A percentile compares a stretch with the other conserved stretches of the same genome.
Conservation (phyloP, 2,113 vertebrate genomes). For the Dermatemys mawii region DNA sequence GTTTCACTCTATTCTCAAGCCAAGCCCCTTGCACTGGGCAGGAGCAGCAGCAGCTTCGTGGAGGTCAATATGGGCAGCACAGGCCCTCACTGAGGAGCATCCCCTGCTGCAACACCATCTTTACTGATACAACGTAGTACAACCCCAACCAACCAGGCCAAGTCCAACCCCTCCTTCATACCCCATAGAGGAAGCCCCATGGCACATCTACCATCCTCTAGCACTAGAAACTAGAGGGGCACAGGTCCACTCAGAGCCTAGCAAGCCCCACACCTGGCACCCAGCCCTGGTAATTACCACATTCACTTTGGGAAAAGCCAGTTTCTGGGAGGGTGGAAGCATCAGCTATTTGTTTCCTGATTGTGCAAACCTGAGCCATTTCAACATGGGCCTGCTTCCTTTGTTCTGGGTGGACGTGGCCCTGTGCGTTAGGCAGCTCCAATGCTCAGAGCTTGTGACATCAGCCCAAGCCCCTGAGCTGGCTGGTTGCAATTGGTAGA, state of each 20-base stretch:
- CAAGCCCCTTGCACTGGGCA: neutral
- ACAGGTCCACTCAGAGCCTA: neutral
- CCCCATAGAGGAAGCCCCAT: neutral
- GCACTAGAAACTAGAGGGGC: neutral
- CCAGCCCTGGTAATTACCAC: neutral
- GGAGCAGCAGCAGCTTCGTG: neutral
- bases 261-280: neutral
- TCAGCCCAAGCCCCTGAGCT: neutral
- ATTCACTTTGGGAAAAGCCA: neutral
- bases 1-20: neutral
- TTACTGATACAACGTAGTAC: neutral
- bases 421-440: neutral
- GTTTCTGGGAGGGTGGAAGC: neutral
- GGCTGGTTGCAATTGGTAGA: slow-evolving; percentile 1
- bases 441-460: neutral
- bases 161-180: neutral
- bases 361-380: neutral
- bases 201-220: neutral
- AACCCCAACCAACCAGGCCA: neutral
- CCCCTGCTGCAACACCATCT: neutral
- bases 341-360: neutral
- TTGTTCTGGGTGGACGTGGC: neutral
- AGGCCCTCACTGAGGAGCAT: neutral
- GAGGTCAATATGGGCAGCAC: neutral
- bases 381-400: neutral